These are phyloP conservation scores for Metellina segmentata DNA, from an alignment of 2,888 invertebrate species.

Conservation along the genomic window DNA sequence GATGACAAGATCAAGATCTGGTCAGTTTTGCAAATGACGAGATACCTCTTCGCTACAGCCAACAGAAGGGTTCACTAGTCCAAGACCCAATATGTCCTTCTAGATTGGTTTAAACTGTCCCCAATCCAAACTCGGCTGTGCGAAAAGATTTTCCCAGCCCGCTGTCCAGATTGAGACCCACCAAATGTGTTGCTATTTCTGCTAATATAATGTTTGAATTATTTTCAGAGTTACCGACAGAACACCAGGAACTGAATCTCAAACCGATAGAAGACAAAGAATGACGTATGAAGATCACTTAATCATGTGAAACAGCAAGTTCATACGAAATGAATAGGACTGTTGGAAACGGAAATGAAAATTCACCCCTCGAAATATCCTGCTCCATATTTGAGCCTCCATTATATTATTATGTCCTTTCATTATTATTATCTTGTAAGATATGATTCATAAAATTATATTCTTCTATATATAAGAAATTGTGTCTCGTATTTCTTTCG, in stretches of 20 bases:
- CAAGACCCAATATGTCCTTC: too few species aligned
- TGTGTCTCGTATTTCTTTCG: neutral
- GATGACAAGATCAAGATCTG: too few species aligned
- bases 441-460: constrained; percentile 52
- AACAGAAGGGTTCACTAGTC: too few species aligned
- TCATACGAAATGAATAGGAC: neutral
- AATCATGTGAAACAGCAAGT: constrained; percentile 42
- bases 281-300: constrained; percentile 29
- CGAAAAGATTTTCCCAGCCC: too few species aligned
- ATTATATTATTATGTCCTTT: constrained; percentile 38
- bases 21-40: too few species aligned
- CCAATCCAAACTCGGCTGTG: too few species aligned
- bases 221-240: constrained; percentile 45
- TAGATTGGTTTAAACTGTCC: too few species aligned
- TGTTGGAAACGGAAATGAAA: neutral
- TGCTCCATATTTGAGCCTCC: constrained; percentile 36
- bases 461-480: constrained; percentile 33
- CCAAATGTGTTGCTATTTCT: too few species aligned
- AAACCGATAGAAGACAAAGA: constrained; percentile 17
- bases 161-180: too few species aligned
- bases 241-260: constrained; percentile 11
- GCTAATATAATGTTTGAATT: neutral
- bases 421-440: constrained; percentile 49
- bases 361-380: constrained; percentile 29
- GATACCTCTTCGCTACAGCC: too few species aligned